Evolutionary conservation across 2,888 invertebrate species (phyloP).

Genomic region (Yponomeuta malinellus): DNA sequence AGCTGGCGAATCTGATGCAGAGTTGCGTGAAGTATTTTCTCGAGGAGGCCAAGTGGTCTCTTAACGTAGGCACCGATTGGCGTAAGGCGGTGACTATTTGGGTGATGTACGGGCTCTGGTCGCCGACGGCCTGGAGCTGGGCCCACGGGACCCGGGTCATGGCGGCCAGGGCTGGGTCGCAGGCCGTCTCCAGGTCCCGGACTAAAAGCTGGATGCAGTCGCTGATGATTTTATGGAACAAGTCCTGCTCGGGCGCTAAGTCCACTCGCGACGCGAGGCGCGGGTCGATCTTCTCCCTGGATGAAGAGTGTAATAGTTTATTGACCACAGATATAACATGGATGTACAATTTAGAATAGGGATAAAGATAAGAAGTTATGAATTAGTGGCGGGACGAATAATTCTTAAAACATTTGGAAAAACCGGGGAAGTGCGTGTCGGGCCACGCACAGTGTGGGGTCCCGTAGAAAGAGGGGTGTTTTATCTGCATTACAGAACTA

Average conservation of each 20-base stretch:
- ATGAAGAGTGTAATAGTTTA: too few relatives aligned
- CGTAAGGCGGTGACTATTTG: constrained; percentile 91
- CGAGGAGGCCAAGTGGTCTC: constrained; percentile 93
- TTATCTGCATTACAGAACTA: too few relatives aligned
- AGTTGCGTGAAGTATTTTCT: constrained; percentile 98
- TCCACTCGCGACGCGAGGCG: constrained; percentile 38
- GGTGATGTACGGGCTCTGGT: constrained; percentile 96
- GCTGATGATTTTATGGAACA: constrained; percentile 89
- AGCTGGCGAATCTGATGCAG: constrained; percentile 96
- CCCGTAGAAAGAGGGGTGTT: too few relatives aligned
- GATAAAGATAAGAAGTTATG: too few relatives aligned
- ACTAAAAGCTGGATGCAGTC: constrained; percentile 93
- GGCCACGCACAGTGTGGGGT: too few relatives aligned
- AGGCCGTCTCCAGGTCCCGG: constrained; percentile 94
- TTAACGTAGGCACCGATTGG: constrained; percentile 88
- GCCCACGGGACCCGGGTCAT: constrained; percentile 98
- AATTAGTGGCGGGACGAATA: too few relatives aligned
- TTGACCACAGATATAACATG: too few relatives aligned
- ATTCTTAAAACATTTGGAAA: too few relatives aligned
- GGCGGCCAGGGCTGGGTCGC: constrained; percentile 93
- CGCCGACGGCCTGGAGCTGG: constrained; percentile 94
- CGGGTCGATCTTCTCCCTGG: constrained; percentile 79
- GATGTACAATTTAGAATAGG: too few relatives aligned
- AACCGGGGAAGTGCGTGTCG: too few relatives aligned
- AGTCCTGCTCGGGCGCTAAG: constrained; percentile 70